Percentiles rank a stretch among this genome's conserved stretches.
Evolutionary conservation across 1,140 invertebrate species (phyloP).

Genomic region (Octopus sinensis): DNA sequence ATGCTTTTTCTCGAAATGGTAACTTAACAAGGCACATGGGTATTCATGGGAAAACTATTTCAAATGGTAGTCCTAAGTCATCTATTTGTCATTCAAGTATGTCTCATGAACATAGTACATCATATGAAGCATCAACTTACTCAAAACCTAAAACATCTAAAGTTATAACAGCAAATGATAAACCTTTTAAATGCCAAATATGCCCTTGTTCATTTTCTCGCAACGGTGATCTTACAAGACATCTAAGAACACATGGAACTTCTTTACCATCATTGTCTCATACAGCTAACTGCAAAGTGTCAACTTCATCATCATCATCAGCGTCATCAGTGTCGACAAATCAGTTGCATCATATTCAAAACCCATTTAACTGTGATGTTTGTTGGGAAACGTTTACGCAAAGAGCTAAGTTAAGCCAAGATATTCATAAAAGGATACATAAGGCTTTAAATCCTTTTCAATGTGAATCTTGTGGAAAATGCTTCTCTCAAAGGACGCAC

Average conservation of each 20-base stretch:
- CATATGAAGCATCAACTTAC: no score
- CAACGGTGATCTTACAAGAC: constrained; percentile 4
- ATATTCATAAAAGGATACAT: constrained; percentile 45
- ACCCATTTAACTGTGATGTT: constrained; percentile 25
- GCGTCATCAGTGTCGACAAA: not conserved
- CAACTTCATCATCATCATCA: not conserved
- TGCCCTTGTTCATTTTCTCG: constrained; percentile 19
- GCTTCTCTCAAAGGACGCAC: constrained; percentile 53
- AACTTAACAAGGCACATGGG: constrained; percentile 10
- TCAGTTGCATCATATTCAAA: not conserved
- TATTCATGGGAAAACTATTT: constrained; percentile 12
- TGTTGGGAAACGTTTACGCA: constrained; percentile 53
- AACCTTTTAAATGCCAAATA: constrained; percentile 21
- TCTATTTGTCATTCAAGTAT: no score
- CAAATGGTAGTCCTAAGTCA: no score
- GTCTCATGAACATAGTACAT: no score
- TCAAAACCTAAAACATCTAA: no score
- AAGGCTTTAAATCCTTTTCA: constrained; percentile 56
- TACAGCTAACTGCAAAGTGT: not conserved
- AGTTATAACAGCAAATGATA: not conserved
- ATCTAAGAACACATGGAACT: constrained; percentile 16
- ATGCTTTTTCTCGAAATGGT: not conserved
- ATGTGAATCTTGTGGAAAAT: constrained; percentile 53
- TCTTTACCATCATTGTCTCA: not conserved
- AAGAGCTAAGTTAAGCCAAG: constrained; percentile 39